Percentiles rank a stretch among this genome's conserved stretches.
phyloP scores from a whole-genome alignment of 2,797 vertebrate genomes.

The Varecia variegata region DNA sequence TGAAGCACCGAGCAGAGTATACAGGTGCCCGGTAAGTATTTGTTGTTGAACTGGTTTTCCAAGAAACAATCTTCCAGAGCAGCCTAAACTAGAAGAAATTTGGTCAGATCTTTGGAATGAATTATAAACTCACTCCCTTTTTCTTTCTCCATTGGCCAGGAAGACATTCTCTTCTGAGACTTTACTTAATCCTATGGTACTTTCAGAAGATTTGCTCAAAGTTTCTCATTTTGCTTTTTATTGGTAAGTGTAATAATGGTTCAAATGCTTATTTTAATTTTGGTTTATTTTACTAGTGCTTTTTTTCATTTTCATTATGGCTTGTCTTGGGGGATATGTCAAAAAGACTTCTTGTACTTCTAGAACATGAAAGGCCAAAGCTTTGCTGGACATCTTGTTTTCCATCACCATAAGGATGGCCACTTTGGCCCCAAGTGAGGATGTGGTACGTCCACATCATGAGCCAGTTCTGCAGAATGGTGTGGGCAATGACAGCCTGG shows the following conservation, averaged over 20 bases:
- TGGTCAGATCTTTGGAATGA: background rate
- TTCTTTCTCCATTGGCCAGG: background rate
- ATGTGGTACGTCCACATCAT: background rate
- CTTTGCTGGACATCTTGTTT: constrained; percentile 64
- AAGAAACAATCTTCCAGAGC: background rate
- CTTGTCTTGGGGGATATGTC: constrained; percentile 59
- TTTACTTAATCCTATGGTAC: background rate
- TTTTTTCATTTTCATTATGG: constrained; percentile 59
- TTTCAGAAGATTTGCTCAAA: background rate
- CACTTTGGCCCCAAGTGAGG: constrained; percentile 32
- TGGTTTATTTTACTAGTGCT: constrained; percentile 62
- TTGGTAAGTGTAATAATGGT: constrained; percentile 43
- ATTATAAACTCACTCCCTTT: background rate
- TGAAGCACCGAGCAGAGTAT: background rate
- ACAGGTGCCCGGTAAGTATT: background rate
- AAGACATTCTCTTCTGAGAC: background rate
- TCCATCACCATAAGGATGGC: constrained; percentile 35
- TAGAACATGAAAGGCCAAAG: constrained; percentile 59
- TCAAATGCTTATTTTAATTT: constrained; percentile 75
- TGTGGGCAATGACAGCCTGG: constrained; percentile 25
- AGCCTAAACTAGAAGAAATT: background rate
- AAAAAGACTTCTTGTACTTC: constrained; percentile 56
- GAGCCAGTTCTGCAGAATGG: background rate
- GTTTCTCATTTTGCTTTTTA: background rate
- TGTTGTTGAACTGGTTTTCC: background rate